phyloP scores from a whole-genome alignment of 2,797 vertebrate species.

The Gobio occitaniae region DNA sequence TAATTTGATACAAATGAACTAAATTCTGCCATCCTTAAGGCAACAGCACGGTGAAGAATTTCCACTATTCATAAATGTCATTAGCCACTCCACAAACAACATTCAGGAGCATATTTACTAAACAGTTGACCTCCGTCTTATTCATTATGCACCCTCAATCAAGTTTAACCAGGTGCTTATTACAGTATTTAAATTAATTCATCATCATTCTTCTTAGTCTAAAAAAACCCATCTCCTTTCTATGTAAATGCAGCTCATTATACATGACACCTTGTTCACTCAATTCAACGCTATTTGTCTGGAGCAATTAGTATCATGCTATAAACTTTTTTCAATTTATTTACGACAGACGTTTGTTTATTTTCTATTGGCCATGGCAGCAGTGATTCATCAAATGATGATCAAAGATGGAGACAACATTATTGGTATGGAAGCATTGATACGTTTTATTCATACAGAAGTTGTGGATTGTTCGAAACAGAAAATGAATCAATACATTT shows the following conservation, averaged over 20 bases:
- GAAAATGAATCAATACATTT: too few species aligned
- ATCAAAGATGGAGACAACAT: neutral
- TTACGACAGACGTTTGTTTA: neutral
- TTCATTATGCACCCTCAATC: neutral
- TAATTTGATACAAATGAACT: constrained; percentile 34
- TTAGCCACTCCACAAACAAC: neutral
- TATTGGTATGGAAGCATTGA: neutral
- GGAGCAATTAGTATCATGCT: too few species aligned
- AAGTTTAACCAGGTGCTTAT: neutral
- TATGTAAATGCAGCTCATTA: constrained; percentile 2
- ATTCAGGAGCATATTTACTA: neutral
- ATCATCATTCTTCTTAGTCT: neutral
- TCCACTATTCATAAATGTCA: neutral
- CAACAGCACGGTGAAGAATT: neutral
- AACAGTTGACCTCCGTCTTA: neutral
- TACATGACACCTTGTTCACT: neutral
- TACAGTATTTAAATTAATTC: neutral
- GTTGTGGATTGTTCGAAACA: neutral
- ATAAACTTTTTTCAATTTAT: neutral
- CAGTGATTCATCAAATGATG: neutral
- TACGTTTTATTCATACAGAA: neutral
- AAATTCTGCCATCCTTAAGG: neutral
- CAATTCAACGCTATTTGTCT: neutral
- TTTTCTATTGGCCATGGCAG: neutral
- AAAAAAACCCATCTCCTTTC: neutral